phyloP scores from a whole-genome alignment of 2,888 invertebrate species.

The Hemithea aestivaria region DNA sequence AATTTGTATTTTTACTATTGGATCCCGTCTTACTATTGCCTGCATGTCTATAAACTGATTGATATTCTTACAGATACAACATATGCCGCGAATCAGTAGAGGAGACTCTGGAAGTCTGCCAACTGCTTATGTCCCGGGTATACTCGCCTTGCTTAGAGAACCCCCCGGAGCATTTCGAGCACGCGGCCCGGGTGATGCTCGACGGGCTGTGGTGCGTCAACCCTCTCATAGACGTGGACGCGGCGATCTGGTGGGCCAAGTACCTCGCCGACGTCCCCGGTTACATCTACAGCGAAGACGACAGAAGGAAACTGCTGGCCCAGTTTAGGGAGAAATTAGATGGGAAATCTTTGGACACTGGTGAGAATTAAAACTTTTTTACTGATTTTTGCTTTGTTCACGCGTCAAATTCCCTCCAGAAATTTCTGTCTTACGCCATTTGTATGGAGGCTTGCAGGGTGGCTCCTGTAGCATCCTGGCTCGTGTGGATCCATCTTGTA shows the following conservation, averaged over 20 bases:
- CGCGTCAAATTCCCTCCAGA: too few species aligned
- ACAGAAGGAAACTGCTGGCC: constrained; percentile 47
- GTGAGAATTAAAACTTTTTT: constrained; percentile 31
- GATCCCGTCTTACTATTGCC: too few species aligned
- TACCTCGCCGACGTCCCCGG: constrained; percentile 78
- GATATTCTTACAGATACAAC: constrained; percentile 79
- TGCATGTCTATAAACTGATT: not conserved
- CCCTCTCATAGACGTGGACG: constrained; percentile 76
- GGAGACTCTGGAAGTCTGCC: constrained; percentile 82
- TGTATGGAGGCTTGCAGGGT: too few species aligned
- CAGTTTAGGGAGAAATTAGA: constrained; percentile 42
- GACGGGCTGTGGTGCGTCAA: constrained; percentile 85
- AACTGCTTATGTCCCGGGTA: constrained; percentile 77
- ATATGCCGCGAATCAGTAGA: constrained; percentile 81
- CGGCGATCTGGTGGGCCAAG: constrained; percentile 76
- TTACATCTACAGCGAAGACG: constrained; percentile 66
- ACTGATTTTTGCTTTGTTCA: not conserved
- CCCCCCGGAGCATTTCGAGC: constrained; percentile 80
- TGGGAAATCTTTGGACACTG: constrained; percentile 47
- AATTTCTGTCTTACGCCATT: too few species aligned
- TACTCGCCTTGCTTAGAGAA: constrained; percentile 81
- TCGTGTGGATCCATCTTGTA: too few species aligned
- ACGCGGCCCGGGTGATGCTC: constrained; percentile 82
- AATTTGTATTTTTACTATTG: too few species aligned
- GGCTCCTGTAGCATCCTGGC: too few species aligned